These are phyloP conservation scores for Furcula furcula DNA, from an alignment of 2,888 invertebrate species.

Conservation along the genomic window DNA sequence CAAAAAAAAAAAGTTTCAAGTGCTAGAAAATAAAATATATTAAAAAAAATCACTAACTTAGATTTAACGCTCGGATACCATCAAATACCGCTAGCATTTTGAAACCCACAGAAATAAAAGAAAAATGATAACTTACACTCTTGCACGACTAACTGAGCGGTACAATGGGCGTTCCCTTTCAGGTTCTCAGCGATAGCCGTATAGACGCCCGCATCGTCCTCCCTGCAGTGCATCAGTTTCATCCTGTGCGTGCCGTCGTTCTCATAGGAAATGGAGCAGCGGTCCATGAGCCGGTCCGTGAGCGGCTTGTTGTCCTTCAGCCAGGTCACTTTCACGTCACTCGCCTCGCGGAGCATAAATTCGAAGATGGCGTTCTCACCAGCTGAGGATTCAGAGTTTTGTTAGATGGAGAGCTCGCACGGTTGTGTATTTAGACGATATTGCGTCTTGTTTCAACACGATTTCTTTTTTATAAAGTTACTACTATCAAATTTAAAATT, in stretches of 20 bases:
- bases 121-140: slow-evolving; percentile 91
- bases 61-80: neutral
- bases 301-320: slow-evolving; percentile 93
- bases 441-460: neutral
- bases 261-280: slow-evolving; percentile 83
- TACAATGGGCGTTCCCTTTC: slow-evolving; percentile 90
- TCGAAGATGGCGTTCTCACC: slow-evolving; percentile 92
- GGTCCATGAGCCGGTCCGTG: slow-evolving; percentile 87
- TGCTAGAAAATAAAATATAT: neutral
- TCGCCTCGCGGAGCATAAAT: slow-evolving; percentile 84
- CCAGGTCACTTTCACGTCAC: slow-evolving; percentile 88
- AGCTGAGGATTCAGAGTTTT: slow-evolving; percentile 81
- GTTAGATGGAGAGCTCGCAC: slow-evolving; percentile 58
- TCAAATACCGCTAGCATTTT: slow-evolving; percentile 5
- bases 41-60: neutral
- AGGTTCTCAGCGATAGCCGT: slow-evolving; percentile 93
- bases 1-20: neutral
- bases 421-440: slow-evolving; percentile 24
- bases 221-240: slow-evolving; percentile 87
- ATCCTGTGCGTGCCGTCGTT: slow-evolving; percentile 84
- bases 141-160: slow-evolving; percentile 93
- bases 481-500: neutral
- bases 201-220: slow-evolving; percentile 94
- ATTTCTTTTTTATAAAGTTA: neutral
- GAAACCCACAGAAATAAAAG: slow-evolving; percentile 3